phyloP scores from a whole-genome alignment of 2,113 vertebrate species.

The Synodontis membranacea region DNA sequence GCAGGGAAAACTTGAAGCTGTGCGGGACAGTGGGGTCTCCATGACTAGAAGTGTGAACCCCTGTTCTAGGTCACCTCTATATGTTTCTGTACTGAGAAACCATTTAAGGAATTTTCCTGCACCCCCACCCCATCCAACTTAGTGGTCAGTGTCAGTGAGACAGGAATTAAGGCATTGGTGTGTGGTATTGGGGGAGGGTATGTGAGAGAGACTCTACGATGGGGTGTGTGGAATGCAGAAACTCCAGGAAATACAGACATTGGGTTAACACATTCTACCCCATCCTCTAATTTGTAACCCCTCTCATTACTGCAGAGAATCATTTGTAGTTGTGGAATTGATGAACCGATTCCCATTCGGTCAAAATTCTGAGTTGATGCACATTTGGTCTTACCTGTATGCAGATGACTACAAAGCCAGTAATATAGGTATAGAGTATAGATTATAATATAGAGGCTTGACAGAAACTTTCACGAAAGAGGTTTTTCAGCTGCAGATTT shows the following conservation, averaged over 20 bases:
- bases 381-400: background rate
- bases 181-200: constrained; percentile 66
- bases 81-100: constrained; percentile 65
- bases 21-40: background rate
- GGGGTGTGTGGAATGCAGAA: constrained; percentile 19
- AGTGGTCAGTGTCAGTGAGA: constrained; percentile 69
- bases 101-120: constrained; percentile 72
- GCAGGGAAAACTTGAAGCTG: background rate
- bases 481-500: background rate
- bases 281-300: background rate
- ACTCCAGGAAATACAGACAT: constrained; percentile 52
- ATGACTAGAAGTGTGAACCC: background rate
- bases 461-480: background rate
- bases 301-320: background rate
- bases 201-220: background rate
- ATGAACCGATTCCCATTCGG: background rate
- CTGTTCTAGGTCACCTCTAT: background rate
- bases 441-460: background rate
- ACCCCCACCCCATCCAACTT: constrained; percentile 56
- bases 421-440: background rate
- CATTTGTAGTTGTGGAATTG: background rate
- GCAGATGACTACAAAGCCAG: background rate
- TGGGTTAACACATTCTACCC: background rate
- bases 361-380: background rate
- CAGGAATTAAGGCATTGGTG: constrained; percentile 62